Percentiles rank a stretch among this genome's conserved stretches.
These are phyloP conservation scores for Lycaena phlaeas DNA, from an alignment of 2,888 invertebrate species.

Conservation along the genomic window DNA sequence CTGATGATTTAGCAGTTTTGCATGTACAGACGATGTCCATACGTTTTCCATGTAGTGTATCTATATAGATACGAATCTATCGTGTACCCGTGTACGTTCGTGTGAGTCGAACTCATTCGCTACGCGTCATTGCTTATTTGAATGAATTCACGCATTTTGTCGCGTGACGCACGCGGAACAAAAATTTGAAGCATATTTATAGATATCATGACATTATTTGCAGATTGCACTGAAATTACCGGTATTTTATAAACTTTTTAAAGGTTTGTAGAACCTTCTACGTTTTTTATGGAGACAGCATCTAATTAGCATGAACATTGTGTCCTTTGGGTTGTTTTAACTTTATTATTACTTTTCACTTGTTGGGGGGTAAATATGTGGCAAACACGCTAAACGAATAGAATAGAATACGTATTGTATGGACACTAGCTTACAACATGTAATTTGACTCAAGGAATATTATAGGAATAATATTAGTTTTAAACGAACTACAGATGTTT, in stretches of 20 bases:
- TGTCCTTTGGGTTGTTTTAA: neutral
- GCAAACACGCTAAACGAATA: too few species aligned
- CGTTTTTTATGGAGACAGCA: neutral
- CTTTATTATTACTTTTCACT: neutral
- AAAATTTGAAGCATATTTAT: slow-evolving; percentile 26
- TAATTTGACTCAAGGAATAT: too few species aligned
- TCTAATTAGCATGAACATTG: neutral
- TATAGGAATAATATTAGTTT: too few species aligned
- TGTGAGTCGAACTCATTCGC: slow-evolving; percentile 19
- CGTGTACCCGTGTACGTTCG: neutral
- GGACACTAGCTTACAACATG: too few species aligned
- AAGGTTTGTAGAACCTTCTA: neutral
- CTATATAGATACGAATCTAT: too few species aligned
- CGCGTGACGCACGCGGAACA: slow-evolving; percentile 47
- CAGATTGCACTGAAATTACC: slow-evolving; percentile 5
- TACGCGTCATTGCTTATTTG: slow-evolving; percentile 55
- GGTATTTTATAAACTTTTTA: neutral
- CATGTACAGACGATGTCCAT: too few species aligned
- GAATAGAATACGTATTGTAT: too few species aligned
- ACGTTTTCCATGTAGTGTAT: too few species aligned
- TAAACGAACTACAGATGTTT: too few species aligned
- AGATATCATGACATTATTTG: slow-evolving; percentile 4
- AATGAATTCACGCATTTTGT: slow-evolving; percentile 47
- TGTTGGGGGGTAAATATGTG: too few species aligned
- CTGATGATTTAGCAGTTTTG: too few species aligned